These are phyloP conservation scores for Pogonocichla stellata DNA, from an alignment of 2,113 vertebrate genomes.

Conservation along the genomic window DNA sequence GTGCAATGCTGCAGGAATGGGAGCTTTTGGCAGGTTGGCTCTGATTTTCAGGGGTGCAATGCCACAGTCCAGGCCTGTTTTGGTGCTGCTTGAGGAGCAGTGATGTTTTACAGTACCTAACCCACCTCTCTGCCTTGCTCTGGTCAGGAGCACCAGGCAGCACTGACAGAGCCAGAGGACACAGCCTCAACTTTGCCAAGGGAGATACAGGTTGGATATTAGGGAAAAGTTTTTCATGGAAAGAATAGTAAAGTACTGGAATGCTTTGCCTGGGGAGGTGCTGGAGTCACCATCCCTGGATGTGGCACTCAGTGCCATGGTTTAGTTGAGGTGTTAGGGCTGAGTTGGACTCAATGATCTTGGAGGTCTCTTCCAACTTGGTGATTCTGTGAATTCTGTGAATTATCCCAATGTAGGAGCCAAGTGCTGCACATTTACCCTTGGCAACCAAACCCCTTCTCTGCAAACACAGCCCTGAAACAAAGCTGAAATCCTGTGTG, in stretches of 20 bases:
- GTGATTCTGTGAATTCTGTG: not conserved
- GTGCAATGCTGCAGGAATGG: not conserved
- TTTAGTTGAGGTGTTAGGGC: no score
- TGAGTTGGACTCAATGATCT: no score
- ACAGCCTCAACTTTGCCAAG: no score
- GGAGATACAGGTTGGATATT: no score
- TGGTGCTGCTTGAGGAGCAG: not conserved
- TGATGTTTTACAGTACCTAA: not conserved
- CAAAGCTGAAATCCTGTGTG: not conserved
- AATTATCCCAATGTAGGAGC: fast-evolving
- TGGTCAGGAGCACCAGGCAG: not conserved
- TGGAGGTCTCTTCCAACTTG: no score
- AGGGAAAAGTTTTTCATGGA: no score
- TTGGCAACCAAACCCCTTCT: not conserved
- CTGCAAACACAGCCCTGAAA: not conserved
- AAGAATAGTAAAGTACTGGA: no score
- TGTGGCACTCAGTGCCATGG: no score
- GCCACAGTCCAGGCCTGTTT: not conserved
- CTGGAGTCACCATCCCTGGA: no score
- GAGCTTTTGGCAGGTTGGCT: not conserved
- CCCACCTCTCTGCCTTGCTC: not conserved
- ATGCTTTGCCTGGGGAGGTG: no score
- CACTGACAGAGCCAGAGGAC: no score
- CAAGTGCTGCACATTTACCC: not conserved
- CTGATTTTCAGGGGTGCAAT: not conserved